Evolutionary conservation across 2,888 invertebrate genomes (phyloP).

Genomic region (Carcina quercana): DNA sequence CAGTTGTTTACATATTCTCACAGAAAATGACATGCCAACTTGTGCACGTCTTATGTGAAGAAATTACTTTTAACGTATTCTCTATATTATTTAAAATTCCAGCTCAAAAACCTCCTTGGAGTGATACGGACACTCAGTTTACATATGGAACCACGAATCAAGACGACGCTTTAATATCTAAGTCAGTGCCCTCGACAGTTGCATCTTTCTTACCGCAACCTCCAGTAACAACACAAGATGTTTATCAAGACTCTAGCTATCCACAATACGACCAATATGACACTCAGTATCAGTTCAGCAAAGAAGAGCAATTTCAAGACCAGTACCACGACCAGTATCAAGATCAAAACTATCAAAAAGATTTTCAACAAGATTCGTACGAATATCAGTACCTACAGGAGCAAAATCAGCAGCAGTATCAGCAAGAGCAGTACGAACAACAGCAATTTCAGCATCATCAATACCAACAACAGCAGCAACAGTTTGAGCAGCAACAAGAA

Average conservation of each 20-base stretch:
- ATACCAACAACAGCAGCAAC: conserved; percentile 16
- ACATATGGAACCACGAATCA: conserved; percentile 51
- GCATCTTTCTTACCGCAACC: conserved; percentile 49
- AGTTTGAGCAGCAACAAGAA: conserved; percentile 32
- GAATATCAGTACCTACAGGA: conserved; percentile 28
- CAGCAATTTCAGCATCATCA: conserved; percentile 22
- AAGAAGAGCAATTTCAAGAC: conserved; percentile 22
- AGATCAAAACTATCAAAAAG: conserved; percentile 22
- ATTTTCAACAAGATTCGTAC: conserved; percentile 24
- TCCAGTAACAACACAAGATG: conserved; percentile 45
- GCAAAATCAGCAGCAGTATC: conserved; percentile 29
- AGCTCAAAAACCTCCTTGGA: conserved; percentile 66
- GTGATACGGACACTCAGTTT: conserved; percentile 55
- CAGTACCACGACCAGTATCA: conserved; percentile 22
- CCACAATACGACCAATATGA: conserved; percentile 18
- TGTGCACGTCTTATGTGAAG: conserved; percentile 35
- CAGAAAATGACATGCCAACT: conserved; percentile 38
- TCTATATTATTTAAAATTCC: conserved; percentile 47
- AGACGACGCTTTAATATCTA: conserved; percentile 43
- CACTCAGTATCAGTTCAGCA: conserved; percentile 17
- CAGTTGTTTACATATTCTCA: conserved; percentile 26
- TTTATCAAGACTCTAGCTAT: conserved; percentile 13
- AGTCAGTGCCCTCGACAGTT: conserved; percentile 45
- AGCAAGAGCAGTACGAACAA: conserved; percentile 29
- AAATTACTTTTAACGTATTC: conserved; percentile 33